These are phyloP conservation scores for Halocaridina rubra DNA, from an alignment of 2,888 invertebrate species.

Conservation along the genomic window DNA sequence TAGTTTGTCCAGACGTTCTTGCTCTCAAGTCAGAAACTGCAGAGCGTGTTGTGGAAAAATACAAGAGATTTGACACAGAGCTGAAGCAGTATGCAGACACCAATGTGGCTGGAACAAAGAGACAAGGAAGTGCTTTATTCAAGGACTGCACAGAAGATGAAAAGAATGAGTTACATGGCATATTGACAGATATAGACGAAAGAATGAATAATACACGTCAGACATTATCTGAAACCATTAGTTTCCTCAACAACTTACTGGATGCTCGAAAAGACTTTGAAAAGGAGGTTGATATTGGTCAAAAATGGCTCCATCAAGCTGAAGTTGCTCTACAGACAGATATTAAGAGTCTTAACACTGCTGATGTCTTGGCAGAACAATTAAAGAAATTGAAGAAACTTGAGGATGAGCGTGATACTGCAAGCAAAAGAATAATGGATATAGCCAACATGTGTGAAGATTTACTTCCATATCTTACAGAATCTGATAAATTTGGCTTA, in stretches of 20 bases:
- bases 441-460: constrained; percentile 84
- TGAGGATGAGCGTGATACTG: constrained; percentile 78
- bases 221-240: constrained; percentile 79
- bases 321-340: constrained; percentile 87
- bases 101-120: constrained; percentile 78
- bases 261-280: constrained; percentile 86
- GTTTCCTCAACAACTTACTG: constrained; percentile 78
- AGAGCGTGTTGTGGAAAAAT: constrained; percentile 83
- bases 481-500: constrained; percentile 85
- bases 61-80: constrained; percentile 75
- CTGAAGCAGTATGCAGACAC: constrained; percentile 58
- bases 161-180: constrained; percentile 66
- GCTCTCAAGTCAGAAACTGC: constrained; percentile 84
- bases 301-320: constrained; percentile 90
- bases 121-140: constrained; percentile 80
- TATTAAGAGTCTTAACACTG: constrained; percentile 79
- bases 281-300: constrained; percentile 81
- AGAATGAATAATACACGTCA: constrained; percentile 80
- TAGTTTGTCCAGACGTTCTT: constrained; percentile 71
- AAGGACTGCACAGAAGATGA: constrained; percentile 82
- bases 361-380: constrained; percentile 88
- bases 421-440: constrained; percentile 79
- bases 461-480: constrained; percentile 82
- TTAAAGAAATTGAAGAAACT: constrained; percentile 82
- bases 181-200: constrained; percentile 74